A percentile compares a stretch with the other conserved stretches of the same genome.
phyloP scores from a whole-genome alignment of 2,888 invertebrate species.

The Saturnia japonica region DNA sequence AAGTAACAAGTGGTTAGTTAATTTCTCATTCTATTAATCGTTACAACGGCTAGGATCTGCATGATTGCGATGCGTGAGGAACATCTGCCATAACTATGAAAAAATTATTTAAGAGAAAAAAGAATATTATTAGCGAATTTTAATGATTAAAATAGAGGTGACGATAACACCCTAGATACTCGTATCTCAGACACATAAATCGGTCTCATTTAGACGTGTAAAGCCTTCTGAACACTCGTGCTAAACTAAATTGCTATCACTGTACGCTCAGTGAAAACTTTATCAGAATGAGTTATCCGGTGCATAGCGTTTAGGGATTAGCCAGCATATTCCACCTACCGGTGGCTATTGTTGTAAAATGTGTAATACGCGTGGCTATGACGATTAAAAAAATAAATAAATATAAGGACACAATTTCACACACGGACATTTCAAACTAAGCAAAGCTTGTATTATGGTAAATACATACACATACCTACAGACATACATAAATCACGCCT shows the following conservation, averaged over 20 bases:
- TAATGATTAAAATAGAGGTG: background rate
- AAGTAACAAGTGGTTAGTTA: slow-evolving; percentile 4
- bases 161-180: background rate
- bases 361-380: background rate
- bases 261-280: background rate
- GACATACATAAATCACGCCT: no score
- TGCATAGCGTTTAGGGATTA: background rate
- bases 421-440: no score
- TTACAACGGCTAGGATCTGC: background rate
- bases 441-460: no score
- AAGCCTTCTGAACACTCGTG: background rate
- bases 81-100: background rate
- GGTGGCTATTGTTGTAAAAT: background rate
- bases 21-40: background rate
- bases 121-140: no score
- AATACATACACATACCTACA: no score
- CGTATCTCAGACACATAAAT: background rate
- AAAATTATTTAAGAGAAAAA: no score
- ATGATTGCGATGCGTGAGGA: background rate
- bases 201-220: background rate
- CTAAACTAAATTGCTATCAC: background rate
- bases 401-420: no score
- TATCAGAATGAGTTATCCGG: background rate
- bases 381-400: no score
- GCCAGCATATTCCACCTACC: background rate